These are phyloP conservation scores for Stenodera caucasica DNA, from an alignment of 2,888 invertebrate genomes.

Conservation along the genomic window DNA sequence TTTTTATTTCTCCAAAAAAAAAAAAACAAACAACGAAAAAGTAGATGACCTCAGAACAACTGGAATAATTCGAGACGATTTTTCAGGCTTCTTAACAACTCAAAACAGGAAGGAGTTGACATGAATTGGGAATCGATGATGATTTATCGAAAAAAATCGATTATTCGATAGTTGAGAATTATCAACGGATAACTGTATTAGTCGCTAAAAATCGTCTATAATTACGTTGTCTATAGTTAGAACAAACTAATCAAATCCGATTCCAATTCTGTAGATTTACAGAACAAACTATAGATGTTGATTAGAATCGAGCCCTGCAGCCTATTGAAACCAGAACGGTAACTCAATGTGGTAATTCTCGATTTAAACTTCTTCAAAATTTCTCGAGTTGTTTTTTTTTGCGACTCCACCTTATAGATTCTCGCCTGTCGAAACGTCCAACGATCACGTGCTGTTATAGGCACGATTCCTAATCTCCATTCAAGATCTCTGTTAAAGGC, in stretches of 20 bases:
- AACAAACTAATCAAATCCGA: not conserved
- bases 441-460: slow-evolving; percentile 2
- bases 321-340: not conserved
- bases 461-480: slow-evolving; percentile 4
- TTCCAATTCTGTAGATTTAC: not conserved
- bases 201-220: not conserved
- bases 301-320: not conserved
- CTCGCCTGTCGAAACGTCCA: slow-evolving; percentile 1
- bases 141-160: too few species aligned
- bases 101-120: too few species aligned
- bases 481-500: slow-evolving; percentile 3
- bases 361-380: not conserved
- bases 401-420: not conserved
- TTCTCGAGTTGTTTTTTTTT: not conserved
- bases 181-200: not conserved
- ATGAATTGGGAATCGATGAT: too few species aligned
- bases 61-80: not conserved
- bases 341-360: not conserved
- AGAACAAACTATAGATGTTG: not conserved
- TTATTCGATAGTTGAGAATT: too few species aligned
- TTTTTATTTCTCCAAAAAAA: not conserved
- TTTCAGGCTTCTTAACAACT: not conserved
- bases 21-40: not conserved
- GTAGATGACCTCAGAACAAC: slow-evolving; percentile 7
- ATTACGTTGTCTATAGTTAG: not conserved